Conservation (phyloP, 2,113 vertebrate species). For the Albula goreensis region DNA sequence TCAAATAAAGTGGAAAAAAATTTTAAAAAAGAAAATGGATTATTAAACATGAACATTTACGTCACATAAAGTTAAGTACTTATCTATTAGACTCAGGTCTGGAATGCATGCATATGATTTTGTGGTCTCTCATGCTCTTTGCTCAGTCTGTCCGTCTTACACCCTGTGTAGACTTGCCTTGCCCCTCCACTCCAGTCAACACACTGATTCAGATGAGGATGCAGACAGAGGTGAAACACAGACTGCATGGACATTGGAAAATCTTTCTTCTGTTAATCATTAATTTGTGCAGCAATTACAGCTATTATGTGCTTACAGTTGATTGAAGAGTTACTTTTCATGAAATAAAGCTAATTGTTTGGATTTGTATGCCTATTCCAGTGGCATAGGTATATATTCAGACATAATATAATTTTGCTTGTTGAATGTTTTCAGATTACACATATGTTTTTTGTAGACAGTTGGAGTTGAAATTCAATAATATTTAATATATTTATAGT, state of each 20-base stretch:
- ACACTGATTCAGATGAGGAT: conserved; percentile 6
- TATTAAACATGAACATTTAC: not conserved
- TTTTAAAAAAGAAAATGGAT: not conserved
- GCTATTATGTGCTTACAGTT: not conserved
- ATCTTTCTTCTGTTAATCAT: not conserved
- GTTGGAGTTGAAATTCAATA: no score
- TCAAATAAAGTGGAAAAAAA: not conserved
- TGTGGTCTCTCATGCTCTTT: not conserved
- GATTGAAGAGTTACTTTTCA: no score
- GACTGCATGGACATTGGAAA: not conserved
- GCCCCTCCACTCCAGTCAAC: not conserved
- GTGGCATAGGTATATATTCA: no score
- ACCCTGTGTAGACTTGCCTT: conserved; percentile 9
- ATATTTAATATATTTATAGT: no score
- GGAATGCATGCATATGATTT: not conserved
- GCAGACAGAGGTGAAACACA: not conserved
- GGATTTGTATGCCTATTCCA: no score
- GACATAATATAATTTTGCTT: no score
- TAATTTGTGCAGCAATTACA: not conserved
- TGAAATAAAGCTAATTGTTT: no score
- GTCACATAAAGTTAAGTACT: not conserved
- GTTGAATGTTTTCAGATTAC: not conserved
- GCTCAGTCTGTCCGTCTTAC: not conserved
- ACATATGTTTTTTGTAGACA: conserved; percentile 27
- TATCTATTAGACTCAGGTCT: not conserved